Conservation (phyloP, 1,140 invertebrate genomes). For the Trinorchestia longiramus region DNA sequence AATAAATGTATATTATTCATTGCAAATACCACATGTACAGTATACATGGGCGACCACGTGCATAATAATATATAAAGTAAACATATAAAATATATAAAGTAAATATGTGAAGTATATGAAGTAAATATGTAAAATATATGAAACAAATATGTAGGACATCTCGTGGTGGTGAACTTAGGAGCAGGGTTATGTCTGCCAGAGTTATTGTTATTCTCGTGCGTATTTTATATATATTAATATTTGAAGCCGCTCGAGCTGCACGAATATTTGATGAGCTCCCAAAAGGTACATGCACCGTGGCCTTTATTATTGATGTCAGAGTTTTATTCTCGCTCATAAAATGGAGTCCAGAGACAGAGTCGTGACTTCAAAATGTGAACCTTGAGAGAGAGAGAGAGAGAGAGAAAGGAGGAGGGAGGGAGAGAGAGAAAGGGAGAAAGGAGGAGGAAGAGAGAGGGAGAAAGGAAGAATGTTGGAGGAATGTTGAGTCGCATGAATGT, state of each 20-base stretch:
- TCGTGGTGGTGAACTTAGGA: no score
- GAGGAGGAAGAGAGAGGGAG: not conserved
- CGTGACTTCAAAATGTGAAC: not conserved
- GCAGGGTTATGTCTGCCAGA: not conserved
- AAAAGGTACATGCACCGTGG: constrained; percentile 1
- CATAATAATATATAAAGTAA: no score
- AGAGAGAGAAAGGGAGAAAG: no score
- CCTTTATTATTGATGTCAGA: constrained; percentile 23
- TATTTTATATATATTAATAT: constrained; percentile 4
- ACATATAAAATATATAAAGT: no score
- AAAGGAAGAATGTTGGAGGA: not conserved
- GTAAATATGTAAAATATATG: no score
- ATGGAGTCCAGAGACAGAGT: not conserved
- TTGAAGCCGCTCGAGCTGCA: constrained; percentile 4
- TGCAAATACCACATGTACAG: no score
- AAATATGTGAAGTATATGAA: no score
- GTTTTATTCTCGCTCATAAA: constrained; percentile 32
- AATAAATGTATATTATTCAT: no score
- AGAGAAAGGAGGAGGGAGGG: no score
- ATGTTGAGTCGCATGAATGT: not conserved
- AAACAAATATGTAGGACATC: no score
- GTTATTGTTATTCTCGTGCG: not conserved
- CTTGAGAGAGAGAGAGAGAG: not conserved
- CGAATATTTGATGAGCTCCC: constrained; percentile 35
- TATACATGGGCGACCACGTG: no score